Conservation (phyloP, 2,888 invertebrate species). For the Rotaria magnacalcarata region DNA sequence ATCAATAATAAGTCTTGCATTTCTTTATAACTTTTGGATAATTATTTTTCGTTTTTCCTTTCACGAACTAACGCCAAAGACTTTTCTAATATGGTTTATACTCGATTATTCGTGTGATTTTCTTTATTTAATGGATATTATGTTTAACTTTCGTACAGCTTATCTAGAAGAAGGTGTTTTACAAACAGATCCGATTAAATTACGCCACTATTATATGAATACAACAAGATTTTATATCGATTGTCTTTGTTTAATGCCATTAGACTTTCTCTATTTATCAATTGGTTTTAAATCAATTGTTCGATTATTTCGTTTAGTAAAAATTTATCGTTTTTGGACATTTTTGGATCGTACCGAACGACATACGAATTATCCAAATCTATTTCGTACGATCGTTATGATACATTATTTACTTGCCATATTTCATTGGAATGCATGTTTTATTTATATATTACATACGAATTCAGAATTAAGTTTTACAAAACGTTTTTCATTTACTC, state of each 20-base stretch:
- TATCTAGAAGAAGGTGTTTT: slow-evolving; percentile 94
- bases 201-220: slow-evolving; percentile 94
- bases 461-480: neutral
- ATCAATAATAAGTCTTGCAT: slow-evolving; percentile 45
- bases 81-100: slow-evolving; percentile 87
- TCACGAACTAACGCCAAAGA: slow-evolving; percentile 81
- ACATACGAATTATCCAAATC: slow-evolving; percentile 96
- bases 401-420: slow-evolving; percentile 87
- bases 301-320: slow-evolving; percentile 87
- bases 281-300: slow-evolving; percentile 88
- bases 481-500: neutral
- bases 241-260: slow-evolving; percentile 89
- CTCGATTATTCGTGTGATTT: slow-evolving; percentile 93
- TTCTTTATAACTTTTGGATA: slow-evolving; percentile 51
- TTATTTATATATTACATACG: slow-evolving; percentile 83
- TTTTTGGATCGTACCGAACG: slow-evolving; percentile 96
- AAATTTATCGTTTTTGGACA: slow-evolving; percentile 95
- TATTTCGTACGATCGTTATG: slow-evolving; percentile 64
- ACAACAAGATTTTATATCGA: slow-evolving; percentile 95
- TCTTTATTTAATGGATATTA: slow-evolving; percentile 87
- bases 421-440: slow-evolving; percentile 98
- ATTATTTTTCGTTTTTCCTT: slow-evolving; percentile 98
- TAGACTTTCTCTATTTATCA: slow-evolving; percentile 94
- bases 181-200: slow-evolving; percentile 86
- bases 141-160: slow-evolving; percentile 93